Evolutionary conservation across 2,797 vertebrate genomes (phyloP), one percentile per base, ranked within the genome.

Genomic region (Megalops cyprinoides): DNA sequence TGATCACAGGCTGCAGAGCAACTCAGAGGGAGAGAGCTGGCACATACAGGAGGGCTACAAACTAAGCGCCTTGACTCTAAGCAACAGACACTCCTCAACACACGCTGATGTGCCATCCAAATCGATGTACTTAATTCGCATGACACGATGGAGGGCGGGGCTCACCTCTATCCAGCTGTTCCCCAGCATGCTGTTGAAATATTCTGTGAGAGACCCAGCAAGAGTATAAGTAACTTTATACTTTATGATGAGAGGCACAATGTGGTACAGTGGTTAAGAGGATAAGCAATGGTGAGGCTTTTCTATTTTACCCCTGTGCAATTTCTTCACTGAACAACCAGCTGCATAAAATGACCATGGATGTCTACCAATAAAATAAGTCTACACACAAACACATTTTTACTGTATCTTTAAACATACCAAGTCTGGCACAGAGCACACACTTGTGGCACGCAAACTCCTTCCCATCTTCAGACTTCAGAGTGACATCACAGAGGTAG

Each of bases 151-250:
- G 6, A n/a, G 14, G 48, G 39, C 31, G 42, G 74, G 60, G 39
- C 86, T 83, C 93, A 99, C 98, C 97, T 99, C 98, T 85, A 98
- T 97, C 98, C 98, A 99, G 10, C 97, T 95, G 89, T 94, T 99
- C 91, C 96, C 97, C 87, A 99, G 93, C 98, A 99, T 99, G 89
- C 97, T 98, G 88, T 94, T 95, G 92, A 99, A 99, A 89, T 99
- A 99, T 87, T 99, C 98, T 96, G 92, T 55, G 88, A 82, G 1
- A 7, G 18, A 48, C 48, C 20, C n/a, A 78, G 62, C 18, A 78
- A 73, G 74, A 20, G n/a, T 4, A 46, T 1, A 58, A 48, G 18
- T 14, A 20, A 67, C 55, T 1, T 3, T 34, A 77, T 12, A 55
- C 34, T 83, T 78, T 86, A 87, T 81, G 25, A 78, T 20, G 15